Evolutionary conservation across 2,113 vertebrate species (phyloP).

Genomic region (Mastomys natalensis): DNA sequence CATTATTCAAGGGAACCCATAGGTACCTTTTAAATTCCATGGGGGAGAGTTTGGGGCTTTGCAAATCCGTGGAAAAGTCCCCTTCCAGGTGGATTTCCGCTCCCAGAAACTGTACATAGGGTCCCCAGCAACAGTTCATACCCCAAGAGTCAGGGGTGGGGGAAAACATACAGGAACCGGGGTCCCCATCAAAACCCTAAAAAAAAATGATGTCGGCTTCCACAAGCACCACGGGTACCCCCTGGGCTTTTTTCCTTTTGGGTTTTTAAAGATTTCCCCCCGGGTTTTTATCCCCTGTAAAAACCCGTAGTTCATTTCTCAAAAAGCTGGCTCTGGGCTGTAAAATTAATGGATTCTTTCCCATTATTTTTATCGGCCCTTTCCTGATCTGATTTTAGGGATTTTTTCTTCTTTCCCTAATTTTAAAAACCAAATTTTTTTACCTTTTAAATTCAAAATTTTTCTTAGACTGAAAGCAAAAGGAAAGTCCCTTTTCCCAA

Average conservation of each 20-base stretch:
- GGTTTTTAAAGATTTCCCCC: background rate
- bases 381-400: background rate
- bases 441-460: background rate
- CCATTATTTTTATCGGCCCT: background rate
- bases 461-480: background rate
- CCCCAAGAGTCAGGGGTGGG: background rate
- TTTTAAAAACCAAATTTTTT: background rate
- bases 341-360: background rate
- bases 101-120: background rate
- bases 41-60: background rate
- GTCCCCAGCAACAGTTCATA: background rate
- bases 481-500: background rate
- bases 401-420: background rate
- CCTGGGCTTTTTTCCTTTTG: no score
- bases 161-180: rapidly evolving
- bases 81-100: background rate
- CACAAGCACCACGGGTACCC: background rate
- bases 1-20: background rate
- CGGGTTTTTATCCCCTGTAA: background rate
- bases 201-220: background rate
- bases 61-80: background rate
- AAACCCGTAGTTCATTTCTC: background rate
- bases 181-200: background rate
- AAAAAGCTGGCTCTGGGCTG: background rate
- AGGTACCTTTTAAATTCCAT: background rate